These are phyloP conservation scores for Stegophylla sp. DNA, from an alignment of 2,888 invertebrate species.

Conservation along the genomic window DNA sequence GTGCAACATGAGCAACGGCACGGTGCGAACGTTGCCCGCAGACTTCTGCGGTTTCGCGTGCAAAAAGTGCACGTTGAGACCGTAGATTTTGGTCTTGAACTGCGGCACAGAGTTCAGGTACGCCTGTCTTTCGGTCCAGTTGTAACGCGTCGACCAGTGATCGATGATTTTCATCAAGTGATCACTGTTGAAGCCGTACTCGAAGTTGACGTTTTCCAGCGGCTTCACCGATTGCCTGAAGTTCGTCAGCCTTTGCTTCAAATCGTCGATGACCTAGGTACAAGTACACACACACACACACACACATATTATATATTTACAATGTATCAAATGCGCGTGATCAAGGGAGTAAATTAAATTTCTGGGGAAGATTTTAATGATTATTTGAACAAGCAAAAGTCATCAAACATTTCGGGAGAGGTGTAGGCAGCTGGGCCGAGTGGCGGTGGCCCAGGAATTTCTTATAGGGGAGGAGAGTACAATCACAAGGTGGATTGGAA, in stretches of 20 bases:
- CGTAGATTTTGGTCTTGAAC: slow-evolving; percentile 75
- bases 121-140: slow-evolving; percentile 74
- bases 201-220: slow-evolving; percentile 66
- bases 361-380: no score
- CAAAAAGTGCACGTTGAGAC: slow-evolving; percentile 78
- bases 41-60: slow-evolving; percentile 72
- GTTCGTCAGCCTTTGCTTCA: slow-evolving; percentile 70
- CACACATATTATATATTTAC: no score
- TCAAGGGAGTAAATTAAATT: no score
- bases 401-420: no score
- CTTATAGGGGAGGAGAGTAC: no score
- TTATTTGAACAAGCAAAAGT: no score
- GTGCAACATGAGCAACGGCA: slow-evolving; percentile 78
- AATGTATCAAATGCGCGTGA: no score
- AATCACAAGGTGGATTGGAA: no score
- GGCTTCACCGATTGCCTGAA: slow-evolving; percentile 69
- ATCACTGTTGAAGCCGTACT: slow-evolving; percentile 75
- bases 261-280: slow-evolving; percentile 71
- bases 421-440: no score
- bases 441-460: no score
- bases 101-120: slow-evolving; percentile 79
- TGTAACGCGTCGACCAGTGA: slow-evolving; percentile 81
- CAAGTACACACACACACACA: slow-evolving; percentile 16
- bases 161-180: slow-evolving; percentile 73
- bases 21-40: slow-evolving; percentile 65